Base-by-base conservation (phyloP, 1,140 invertebrate species). In the Cecropterus lyciades region DNA sequence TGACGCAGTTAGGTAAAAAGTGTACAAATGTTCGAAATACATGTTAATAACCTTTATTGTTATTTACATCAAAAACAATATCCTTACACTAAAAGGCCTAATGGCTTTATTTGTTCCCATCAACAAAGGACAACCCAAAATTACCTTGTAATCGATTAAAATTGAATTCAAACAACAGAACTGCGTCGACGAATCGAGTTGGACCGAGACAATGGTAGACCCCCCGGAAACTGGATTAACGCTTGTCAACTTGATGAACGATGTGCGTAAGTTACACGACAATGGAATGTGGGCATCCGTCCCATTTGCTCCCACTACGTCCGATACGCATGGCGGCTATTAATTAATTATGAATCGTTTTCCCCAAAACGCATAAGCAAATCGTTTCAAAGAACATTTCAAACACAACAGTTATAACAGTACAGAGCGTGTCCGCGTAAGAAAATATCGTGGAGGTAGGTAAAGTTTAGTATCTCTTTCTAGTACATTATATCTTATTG, bases 211-310 rank as follows among this genome's bases (percentile, higher is more conserved):
- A 49, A 62, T 81, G 73, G 84, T 87, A 86, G 56, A 62, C n/a
- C 64, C 60, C 65, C 85, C 85, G 88, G 88, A 91, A 86, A 87
- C 87, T 87, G 87, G 85, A 91, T 88, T 91, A 91, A 89, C 87
- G 89, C 82, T 91, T 89, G 88, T 91, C 88, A 89, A 87, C 82
- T 82, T 91, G 88, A 91, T 85, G 85, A 85, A 91, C 84, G 87
- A 91, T 77, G 87, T 86, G 87, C 85, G 85, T 88, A 87, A 89
- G 85, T 83, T 86, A 89, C 87, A 87, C 80, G 80, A 86, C 85
- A 88, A 87, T 87, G 87, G 84, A 79, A 89, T 91, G 88, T 88
- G 82, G 79, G 73, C 82, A 88, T 86, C 82, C 80, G 70, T 80
- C 79, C 79, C 80, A 79, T 82, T 86, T 78, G 79, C 77, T 76